These are phyloP conservation scores for Tachina fera DNA, from an alignment of 2,888 invertebrate species.

Conservation along the genomic window DNA sequence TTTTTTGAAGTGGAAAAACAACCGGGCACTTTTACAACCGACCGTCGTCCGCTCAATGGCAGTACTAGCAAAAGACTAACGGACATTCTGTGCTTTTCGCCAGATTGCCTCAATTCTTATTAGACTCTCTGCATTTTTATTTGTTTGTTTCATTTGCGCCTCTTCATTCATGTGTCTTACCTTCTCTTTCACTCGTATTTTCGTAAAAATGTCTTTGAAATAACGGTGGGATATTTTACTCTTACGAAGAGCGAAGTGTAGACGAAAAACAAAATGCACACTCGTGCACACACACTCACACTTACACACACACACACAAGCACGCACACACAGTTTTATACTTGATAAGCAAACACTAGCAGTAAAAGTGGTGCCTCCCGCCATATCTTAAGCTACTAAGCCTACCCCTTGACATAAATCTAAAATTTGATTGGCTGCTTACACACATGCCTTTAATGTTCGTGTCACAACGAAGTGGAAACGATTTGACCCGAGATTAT, in stretches of 20 bases:
- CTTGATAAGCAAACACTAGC: neutral
- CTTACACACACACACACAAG: constrained; percentile 1
- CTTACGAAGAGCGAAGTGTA: constrained; percentile 54
- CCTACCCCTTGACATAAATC: constrained; percentile 69
- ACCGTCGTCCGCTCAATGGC: constrained; percentile 58
- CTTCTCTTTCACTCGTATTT: constrained; percentile 56
- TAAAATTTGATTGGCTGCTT: constrained; percentile 66
- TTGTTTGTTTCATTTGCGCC: constrained; percentile 63
- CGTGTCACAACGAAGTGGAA: constrained; percentile 52
- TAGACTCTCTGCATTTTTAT: constrained; percentile 43
- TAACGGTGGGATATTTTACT: constrained; percentile 42
- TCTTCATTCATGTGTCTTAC: constrained; percentile 19
- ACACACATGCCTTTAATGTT: constrained; percentile 54
- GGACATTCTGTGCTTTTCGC: constrained; percentile 58
- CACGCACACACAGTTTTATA: neutral
- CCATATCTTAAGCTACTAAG: constrained; percentile 70
- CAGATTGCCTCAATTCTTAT: constrained; percentile 58
- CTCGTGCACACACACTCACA: neutral
- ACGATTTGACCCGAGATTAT: constrained; percentile 60
- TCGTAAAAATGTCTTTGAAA: constrained; percentile 6
- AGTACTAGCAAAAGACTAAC: constrained; percentile 69
- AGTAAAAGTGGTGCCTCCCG: constrained; percentile 68
- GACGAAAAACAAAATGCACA: constrained; percentile 6
- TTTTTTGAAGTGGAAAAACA: constrained; percentile 52
- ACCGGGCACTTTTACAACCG: constrained; percentile 23